phyloP scores from a whole-genome alignment of 64 coral and sea anemone species.

The Pocillopora verrucosa region DNA sequence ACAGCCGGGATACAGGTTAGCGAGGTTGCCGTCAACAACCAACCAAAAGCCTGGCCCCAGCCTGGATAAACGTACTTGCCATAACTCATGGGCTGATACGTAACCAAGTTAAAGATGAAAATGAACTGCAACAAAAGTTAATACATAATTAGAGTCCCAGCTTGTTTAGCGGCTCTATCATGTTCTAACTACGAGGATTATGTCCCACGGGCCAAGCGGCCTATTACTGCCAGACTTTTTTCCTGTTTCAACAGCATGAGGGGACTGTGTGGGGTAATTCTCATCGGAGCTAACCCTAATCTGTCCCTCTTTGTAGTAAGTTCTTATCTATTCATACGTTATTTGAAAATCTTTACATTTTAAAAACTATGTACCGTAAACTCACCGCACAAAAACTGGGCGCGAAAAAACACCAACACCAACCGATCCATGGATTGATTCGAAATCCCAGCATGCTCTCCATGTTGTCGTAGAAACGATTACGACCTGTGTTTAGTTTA shows the following conservation, averaged over 20 bases:
- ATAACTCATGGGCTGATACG: slow-evolving; percentile 43
- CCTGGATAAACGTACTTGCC: slow-evolving; percentile 47
- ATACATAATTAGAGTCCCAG: background rate
- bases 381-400: slow-evolving; percentile 72
- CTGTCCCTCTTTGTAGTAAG: too few relatives aligned
- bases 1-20: slow-evolving; percentile 38
- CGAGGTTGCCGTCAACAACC: slow-evolving; percentile 45
- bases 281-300: too few relatives aligned
- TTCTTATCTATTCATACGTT: too few relatives aligned
- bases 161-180: too few relatives aligned
- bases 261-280: too few relatives aligned
- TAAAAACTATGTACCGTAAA: too few relatives aligned
- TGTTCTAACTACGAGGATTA: background rate
- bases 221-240: background rate
- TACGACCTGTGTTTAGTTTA: slow-evolving; percentile 30
- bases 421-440: slow-evolving; percentile 73
- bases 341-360: too few relatives aligned
- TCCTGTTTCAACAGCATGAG: too few relatives aligned
- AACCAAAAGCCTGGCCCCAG: slow-evolving; percentile 66
- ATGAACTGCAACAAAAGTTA: slow-evolving; percentile 16
- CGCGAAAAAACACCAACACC: slow-evolving; percentile 67
- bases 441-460: slow-evolving; percentile 81
- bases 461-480: slow-evolving; percentile 80
- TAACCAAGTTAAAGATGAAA: slow-evolving; percentile 55
- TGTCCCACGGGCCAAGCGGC: background rate